Conservation (phyloP, 2,113 vertebrate genomes). For the Loxodonta africana region DNA sequence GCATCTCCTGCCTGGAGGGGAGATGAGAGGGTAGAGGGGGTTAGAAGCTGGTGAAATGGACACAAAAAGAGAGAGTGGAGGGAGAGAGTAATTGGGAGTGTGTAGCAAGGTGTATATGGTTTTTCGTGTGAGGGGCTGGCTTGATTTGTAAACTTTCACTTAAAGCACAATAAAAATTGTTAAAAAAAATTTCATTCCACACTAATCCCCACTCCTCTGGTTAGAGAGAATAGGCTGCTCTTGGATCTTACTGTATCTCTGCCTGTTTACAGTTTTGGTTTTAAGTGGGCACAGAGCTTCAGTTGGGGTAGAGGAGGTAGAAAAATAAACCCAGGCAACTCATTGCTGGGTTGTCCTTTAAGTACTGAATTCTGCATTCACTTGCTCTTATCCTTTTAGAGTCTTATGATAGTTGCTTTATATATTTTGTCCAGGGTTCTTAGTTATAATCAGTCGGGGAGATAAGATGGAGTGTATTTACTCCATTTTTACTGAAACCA, state of each 20-base stretch:
- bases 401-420: neutral
- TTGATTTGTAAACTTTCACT: too few species aligned
- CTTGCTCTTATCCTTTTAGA: neutral
- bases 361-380: neutral
- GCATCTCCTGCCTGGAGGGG: too few species aligned
- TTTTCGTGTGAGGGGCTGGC: too few species aligned
- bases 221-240: neutral
- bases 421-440: neutral
- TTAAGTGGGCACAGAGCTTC: neutral
- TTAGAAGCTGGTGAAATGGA: too few species aligned
- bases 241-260: neutral
- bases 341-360: neutral
- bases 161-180: too few species aligned
- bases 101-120: too few species aligned
- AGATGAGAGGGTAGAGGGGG: too few species aligned
- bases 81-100: too few species aligned
- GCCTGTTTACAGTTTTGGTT: neutral
- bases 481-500: conserved; percentile 32
- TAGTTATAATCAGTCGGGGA: neutral
- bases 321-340: neutral
- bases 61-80: too few species aligned
- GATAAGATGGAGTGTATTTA: neutral
- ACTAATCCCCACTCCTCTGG: neutral
- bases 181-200: neutral
- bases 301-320: neutral